These are phyloP conservation scores for Oxyruncus cristatus DNA, from an alignment of 2,113 vertebrate species.

Conservation along the genomic window DNA sequence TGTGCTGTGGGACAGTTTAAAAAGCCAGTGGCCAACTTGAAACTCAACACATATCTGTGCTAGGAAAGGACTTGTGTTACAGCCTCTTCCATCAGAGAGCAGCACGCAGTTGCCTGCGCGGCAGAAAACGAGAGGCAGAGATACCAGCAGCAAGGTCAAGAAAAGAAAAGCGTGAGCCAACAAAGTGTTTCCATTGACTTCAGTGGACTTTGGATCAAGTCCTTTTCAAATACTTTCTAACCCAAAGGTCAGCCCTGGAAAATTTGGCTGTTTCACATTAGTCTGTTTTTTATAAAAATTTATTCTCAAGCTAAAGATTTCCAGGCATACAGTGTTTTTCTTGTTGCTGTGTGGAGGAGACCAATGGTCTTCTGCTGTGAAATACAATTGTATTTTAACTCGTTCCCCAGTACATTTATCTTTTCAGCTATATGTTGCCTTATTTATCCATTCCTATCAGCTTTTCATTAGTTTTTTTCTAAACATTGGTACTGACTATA, in stretches of 20 bases:
- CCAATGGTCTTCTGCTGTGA: not conserved
- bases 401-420: not conserved
- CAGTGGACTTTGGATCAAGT: not conserved
- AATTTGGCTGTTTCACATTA: not conserved
- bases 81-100: not conserved
- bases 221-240: not conserved
- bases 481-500: not conserved
- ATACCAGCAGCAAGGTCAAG: not conserved
- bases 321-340: not conserved
- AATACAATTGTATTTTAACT: not conserved
- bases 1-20: not conserved
- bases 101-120: accelerated
- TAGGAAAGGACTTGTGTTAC: not conserved
- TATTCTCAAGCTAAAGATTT: not conserved
- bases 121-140: not conserved
- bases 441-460: slow-evolving; percentile 11
- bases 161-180: not conserved
- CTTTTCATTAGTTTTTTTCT: not conserved
- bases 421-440: not conserved
- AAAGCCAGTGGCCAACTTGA: not conserved
- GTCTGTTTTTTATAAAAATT: not conserved
- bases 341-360: not conserved
- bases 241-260: not conserved
- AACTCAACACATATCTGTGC: not conserved
- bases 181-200: not conserved